Base-by-base conservation (phyloP, 2,797 vertebrate species). In the Myripristis jacobus region DNA sequence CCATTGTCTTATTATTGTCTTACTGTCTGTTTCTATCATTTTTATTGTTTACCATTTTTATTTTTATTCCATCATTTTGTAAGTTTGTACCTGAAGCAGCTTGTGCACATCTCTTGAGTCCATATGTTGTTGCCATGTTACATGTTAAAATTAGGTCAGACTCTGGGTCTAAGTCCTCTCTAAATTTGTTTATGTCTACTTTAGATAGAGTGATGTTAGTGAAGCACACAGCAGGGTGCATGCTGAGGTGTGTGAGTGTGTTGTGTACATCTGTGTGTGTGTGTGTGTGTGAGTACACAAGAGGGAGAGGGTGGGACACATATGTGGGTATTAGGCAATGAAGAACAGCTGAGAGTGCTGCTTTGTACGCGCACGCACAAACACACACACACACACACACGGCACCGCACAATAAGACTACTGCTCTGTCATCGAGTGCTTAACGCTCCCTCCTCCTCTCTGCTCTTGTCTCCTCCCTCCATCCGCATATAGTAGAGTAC, bases 401-500 rank as follows among this genome's bases (percentile, higher is more conserved):
- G 60, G 22, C 54, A 60, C 25, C 1, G 38, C 41, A 83, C 77
- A 83, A 73, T 66, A 60, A 75, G 68, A 90, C 84, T 91, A 73
- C 80, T 89, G 76, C 76, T 89, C 82, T 88, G 87, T 90, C 83
- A 92, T 91, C 36, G 67, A 85, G 53, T 15, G 77, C 85, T 93
- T 70, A 86, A 84, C 82, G 68, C 77, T 79, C 86, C 80, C 77
- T 86, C 71, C 76, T 73, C 64, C 69, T 48, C 83, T 64, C 25
- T 63, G 75, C 58, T 70, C 57, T 38, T 11, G 18, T 66, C 70
- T 75, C 80, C 78, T 81, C 75, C 77, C 79, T 77, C 83, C 57
- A 21, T 84, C 88, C 63, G 15, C 81, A 87, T 87, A 76, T 89
- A 87, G 90, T 89, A 90, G 92, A 94, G 91, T 93, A 92, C 89